Conservation (phyloP, 2,888 invertebrate genomes). For the Apodemia zela region DNA sequence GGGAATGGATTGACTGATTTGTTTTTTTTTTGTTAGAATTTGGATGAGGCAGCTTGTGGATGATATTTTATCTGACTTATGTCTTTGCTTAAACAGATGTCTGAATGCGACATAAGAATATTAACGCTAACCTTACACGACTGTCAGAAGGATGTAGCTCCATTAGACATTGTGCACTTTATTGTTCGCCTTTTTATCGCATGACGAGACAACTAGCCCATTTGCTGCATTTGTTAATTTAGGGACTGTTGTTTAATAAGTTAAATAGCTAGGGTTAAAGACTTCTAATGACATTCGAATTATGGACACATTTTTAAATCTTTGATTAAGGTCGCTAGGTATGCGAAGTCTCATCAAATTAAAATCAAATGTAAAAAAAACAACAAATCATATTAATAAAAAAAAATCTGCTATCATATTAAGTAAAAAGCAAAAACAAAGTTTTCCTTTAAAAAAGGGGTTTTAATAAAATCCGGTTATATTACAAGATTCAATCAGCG, state of each 20-base stretch:
- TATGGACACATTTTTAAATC: background rate
- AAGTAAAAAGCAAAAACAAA: too few species aligned
- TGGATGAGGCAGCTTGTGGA: background rate
- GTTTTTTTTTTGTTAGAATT: too few species aligned
- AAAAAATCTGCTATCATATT: too few species aligned
- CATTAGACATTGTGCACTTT: background rate
- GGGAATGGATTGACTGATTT: too few species aligned
- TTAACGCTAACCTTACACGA: background rate
- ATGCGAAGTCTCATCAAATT: too few species aligned
- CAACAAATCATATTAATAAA: too few species aligned
- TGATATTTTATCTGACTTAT: background rate
- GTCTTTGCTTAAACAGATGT: background rate
- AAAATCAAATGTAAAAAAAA: too few species aligned
- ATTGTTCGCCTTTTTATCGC: background rate
- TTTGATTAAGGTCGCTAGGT: too few species aligned
- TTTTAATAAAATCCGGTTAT: background rate
- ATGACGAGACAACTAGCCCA: background rate
- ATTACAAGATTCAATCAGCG: constrained; percentile 4
- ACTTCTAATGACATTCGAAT: background rate
- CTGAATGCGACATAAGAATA: background rate
- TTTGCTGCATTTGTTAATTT: background rate
- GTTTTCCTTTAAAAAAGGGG: background rate
- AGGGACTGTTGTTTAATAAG: background rate
- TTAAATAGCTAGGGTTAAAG: background rate
- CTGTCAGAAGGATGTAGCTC: background rate